These are phyloP conservation scores for Diarsia brunnea DNA, from an alignment of 2,888 invertebrate species.

Conservation along the genomic window DNA sequence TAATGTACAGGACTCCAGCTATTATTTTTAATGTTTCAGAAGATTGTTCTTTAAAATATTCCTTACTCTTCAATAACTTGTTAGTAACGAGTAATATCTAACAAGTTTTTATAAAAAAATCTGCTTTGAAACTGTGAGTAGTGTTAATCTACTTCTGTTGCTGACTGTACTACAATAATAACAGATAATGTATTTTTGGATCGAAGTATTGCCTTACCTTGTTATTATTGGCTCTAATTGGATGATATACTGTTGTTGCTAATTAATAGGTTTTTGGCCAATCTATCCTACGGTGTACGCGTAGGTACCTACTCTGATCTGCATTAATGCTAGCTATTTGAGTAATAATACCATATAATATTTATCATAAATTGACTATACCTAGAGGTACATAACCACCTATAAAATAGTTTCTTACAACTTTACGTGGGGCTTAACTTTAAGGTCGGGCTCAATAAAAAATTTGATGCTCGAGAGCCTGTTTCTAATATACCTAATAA, in stretches of 20 bases:
- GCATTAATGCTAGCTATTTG: neutral
- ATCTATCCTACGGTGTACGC: neutral
- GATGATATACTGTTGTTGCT: neutral
- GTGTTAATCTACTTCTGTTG: no score
- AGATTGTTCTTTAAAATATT: no score
- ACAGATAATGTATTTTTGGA: constrained; percentile 29
- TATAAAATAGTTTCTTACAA: neutral
- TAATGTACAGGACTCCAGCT: no score
- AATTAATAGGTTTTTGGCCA: neutral
- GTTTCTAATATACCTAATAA: neutral
- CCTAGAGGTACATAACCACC: neutral
- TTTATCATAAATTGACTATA: neutral
- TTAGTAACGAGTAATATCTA: no score
- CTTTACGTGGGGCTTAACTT: no score
- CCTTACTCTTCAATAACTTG: no score
- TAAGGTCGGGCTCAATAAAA: neutral
- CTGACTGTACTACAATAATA: neutral
- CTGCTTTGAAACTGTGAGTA: no score
- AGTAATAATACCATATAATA: neutral
- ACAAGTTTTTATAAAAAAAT: no score
- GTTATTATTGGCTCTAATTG: constrained; percentile 23
- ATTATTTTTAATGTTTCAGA: no score
- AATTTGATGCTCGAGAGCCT: neutral
- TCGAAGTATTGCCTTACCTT: constrained; percentile 5
- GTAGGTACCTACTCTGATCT: neutral